Base-by-base conservation (phyloP, 1,140 invertebrate species). In the Drosophila novamexicana region DNA sequence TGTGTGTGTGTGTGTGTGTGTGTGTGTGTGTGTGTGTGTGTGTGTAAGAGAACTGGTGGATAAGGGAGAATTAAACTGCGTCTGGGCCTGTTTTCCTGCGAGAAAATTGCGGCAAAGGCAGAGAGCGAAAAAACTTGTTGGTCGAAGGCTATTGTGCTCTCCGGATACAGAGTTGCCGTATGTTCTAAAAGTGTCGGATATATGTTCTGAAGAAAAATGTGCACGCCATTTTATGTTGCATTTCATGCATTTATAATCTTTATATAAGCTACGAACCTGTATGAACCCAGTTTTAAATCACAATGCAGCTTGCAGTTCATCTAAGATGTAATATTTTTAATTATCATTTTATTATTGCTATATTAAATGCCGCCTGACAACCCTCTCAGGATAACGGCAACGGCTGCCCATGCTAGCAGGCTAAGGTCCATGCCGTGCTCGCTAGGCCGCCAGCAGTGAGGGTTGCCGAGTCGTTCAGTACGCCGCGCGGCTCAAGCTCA, bases 401-500 rank as follows among this genome's bases (percentile, higher is more conserved):
- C 34, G 34, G 32, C 22, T 58, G 53, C 45, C 63, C 50, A 54
- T 50, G 45, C 34, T 47, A 49, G 54, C 63, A 68, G 40, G 32
- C 75, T 42, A 61, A 58, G 37, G 52, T 59, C 45, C 53, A 59
- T 22, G 74, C 56, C 49, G 47, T 40, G 49, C 53, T 78, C 69
- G 36, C 47, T 47, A 29, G 58, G 44, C 39, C 22, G 56, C 39
- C 44, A 69, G 78, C 79, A 89, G 79, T 86, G 83, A 88, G 83
- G 83, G 83, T 86, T 86, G 83, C 83, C 75, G 75, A 79, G 75
- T 88, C 76, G 66, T 79, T 71, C 62, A 79, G 84, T 81, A 66
- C 84, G 80, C 80, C 70, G 84, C 74, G 84, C 67, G 70, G 67
- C 74, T 80, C 67, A 70, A 64, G 50, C 69, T 68, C 52, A 49